phyloP scores from a whole-genome alignment of 2,113 vertebrate species.

The Rhinopomastus cyanomelas region DNA sequence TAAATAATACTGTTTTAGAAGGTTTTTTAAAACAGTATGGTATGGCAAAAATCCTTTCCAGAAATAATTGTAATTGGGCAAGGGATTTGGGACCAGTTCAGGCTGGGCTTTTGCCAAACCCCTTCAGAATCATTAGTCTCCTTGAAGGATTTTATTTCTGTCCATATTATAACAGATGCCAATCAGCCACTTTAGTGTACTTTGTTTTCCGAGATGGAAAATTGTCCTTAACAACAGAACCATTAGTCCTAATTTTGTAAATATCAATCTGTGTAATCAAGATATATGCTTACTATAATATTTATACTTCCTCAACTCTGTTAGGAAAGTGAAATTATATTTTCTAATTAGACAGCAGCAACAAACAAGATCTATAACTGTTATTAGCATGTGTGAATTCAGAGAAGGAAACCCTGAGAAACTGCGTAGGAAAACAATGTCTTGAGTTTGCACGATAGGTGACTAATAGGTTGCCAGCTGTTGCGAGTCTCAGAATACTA shows the following conservation, averaged over 20 bases:
- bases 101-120: not conserved
- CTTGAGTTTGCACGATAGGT: conserved; percentile 19
- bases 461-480: conserved; percentile 51
- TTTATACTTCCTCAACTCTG: not conserved
- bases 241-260: not conserved
- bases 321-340: conserved; percentile 24
- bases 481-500: conserved; percentile 26
- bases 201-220: not conserved
- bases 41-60: not conserved
- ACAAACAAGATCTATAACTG: conserved; percentile 4
- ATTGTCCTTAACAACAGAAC: not conserved
- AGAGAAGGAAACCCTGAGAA: conserved; percentile 43
- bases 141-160: not conserved
- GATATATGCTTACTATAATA: conserved; percentile 10
- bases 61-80: not conserved
- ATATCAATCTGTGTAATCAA: not conserved
- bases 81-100: not conserved
- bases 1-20: not conserved
- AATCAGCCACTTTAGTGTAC: not conserved
- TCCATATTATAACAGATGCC: not conserved
- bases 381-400: conserved; percentile 59
- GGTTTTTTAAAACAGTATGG: not conserved
- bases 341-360: conserved; percentile 33
- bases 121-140: not conserved
- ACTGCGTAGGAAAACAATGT: conserved; percentile 14